phyloP scores from a whole-genome alignment of 2,888 invertebrate species.

The Caenorhabditis becei region DNA sequence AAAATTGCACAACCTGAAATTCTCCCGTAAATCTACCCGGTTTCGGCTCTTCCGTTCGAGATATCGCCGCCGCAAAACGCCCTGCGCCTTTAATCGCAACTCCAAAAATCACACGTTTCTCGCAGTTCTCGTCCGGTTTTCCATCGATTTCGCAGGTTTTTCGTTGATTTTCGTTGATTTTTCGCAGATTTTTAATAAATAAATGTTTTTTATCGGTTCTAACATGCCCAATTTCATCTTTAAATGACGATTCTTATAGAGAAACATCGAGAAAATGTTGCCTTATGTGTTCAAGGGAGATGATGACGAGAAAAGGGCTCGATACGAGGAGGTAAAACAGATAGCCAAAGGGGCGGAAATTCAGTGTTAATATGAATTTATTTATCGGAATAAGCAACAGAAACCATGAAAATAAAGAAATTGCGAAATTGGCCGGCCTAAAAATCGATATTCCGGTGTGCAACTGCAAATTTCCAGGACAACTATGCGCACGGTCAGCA shows the following conservation, averaged over 20 bases:
- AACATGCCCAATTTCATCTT: neutral
- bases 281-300: conserved; percentile 59
- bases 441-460: neutral
- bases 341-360: too few relatives aligned
- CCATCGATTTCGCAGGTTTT: conserved; percentile 22
- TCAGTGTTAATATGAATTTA: too few relatives aligned
- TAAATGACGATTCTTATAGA: conserved; percentile 28
- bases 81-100: conserved; percentile 37
- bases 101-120: conserved; percentile 14
- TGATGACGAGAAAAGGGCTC: conserved; percentile 38
- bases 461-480: conserved; percentile 26
- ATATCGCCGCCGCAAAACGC: neutral
- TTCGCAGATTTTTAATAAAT: conserved; percentile 6
- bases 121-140: neutral
- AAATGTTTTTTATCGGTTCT: neutral
- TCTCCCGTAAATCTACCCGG: conserved; percentile 36
- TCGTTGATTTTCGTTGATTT: neutral
- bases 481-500: conserved; percentile 32
- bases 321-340: conserved; percentile 44
- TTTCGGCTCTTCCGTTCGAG: conserved; percentile 52
- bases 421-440: too few relatives aligned
- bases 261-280: conserved; percentile 44
- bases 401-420: too few relatives aligned
- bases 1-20: conserved; percentile 2
- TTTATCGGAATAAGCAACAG: too few relatives aligned